phyloP scores from a whole-genome alignment of 1,140 invertebrate genomes.

The Marisa cornuarietis region DNA sequence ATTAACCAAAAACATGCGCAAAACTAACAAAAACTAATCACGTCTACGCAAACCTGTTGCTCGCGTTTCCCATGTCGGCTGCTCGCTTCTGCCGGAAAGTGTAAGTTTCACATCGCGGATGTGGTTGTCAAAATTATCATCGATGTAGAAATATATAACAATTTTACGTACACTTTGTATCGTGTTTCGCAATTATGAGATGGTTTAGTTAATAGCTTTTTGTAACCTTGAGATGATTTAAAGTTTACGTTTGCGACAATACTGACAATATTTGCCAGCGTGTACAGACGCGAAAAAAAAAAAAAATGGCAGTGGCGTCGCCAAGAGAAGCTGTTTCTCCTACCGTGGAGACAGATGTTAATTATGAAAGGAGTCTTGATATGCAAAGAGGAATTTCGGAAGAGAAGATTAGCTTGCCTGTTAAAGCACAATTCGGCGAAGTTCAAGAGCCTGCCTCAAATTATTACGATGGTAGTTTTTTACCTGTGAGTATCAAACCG shows the following conservation, averaged over 20 bases:
- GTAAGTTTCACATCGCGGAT: slow-evolving; percentile 12
- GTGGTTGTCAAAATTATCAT: too few relatives aligned
- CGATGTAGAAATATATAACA: too few relatives aligned
- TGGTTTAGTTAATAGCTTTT: background rate
- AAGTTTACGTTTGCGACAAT: slow-evolving; percentile 21
- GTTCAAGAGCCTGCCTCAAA: background rate
- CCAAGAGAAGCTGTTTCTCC: slow-evolving; percentile 21
- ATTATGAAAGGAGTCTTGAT: background rate
- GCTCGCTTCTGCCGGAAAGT: slow-evolving; percentile 23
- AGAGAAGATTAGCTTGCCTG: too few relatives aligned
- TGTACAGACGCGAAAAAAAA: slow-evolving; percentile 26
- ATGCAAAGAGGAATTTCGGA: background rate
- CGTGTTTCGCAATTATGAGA: too few relatives aligned
- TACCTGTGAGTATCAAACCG: background rate
- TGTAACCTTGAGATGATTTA: background rate
- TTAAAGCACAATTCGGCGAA: background rate
- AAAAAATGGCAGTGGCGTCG: slow-evolving; percentile 27
- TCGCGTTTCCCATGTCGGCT: slow-evolving; percentile 13
- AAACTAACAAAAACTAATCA: background rate
- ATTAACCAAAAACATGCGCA: background rate
- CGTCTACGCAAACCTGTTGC: slow-evolving; percentile 11
- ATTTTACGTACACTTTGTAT: too few relatives aligned
- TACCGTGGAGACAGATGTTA: background rate
- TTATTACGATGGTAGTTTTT: background rate
- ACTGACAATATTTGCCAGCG: slow-evolving; percentile 26